Evolutionary conservation across 2,797 vertebrate species (phyloP).

Genomic region (Naso thynnoides): DNA sequence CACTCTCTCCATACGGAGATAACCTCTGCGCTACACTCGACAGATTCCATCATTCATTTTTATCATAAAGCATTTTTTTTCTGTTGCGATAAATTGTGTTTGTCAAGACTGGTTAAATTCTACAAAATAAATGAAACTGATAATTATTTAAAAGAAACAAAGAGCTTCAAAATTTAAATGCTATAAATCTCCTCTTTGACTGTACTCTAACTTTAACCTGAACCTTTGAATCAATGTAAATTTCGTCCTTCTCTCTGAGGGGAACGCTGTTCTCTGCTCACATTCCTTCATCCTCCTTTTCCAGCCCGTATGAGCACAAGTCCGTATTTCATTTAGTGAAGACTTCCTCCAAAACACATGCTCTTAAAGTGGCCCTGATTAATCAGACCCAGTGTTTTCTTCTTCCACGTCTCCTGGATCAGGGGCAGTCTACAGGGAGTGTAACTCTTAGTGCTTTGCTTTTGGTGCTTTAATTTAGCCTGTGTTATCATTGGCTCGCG

Average conservation of each 20-base stretch:
- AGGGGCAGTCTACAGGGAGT: conserved; percentile 78
- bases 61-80: not conserved
- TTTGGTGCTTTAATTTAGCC: conserved; percentile 89
- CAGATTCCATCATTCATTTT: not conserved
- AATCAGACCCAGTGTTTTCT: conserved; percentile 87
- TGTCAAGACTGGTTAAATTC: not conserved
- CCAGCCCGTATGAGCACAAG: conserved; percentile 66
- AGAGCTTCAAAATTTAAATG: not conserved
- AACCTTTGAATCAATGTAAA: conserved; percentile 47
- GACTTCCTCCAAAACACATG: conserved; percentile 92
- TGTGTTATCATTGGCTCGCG: conserved; percentile 90
- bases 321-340: conserved; percentile 92
- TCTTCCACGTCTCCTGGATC: conserved; percentile 76
- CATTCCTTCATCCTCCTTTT: conserved; percentile 78
- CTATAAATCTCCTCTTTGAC: conserved; percentile 20
- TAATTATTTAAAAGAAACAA: not conserved
- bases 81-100: not conserved
- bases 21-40: not conserved
- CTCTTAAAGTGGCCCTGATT: conserved; percentile 86
- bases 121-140: not conserved
- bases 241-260: conserved; percentile 42
- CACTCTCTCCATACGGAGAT: not conserved
- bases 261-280: conserved; percentile 40
- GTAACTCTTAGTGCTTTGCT: conserved; percentile 87
- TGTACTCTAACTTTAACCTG: conserved; percentile 33